Conservation (phyloP, 1,140 invertebrate genomes). For the Diabrotica virgifera region DNA sequence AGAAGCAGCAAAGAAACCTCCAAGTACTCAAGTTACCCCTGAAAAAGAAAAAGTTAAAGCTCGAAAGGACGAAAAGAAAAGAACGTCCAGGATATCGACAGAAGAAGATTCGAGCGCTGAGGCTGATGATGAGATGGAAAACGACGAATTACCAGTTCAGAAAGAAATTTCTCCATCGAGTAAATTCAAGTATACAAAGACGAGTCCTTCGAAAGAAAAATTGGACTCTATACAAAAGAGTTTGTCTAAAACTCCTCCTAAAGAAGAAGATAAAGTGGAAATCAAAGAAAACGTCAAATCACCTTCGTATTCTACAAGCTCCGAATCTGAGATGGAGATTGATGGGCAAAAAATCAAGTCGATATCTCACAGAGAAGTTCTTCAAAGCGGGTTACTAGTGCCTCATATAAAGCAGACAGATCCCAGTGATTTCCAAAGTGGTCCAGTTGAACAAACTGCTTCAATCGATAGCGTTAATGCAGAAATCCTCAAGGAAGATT, state of each 20-base stretch:
- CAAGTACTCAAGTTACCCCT: constrained; percentile 39
- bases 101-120: constrained; percentile 61
- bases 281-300: constrained; percentile 41
- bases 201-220: constrained; percentile 40
- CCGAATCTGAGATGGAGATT: constrained; percentile 47
- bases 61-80: constrained; percentile 51
- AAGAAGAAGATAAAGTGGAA: constrained; percentile 43
- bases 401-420: constrained; percentile 48
- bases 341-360: constrained; percentile 48
- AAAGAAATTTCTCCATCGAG: constrained; percentile 35
- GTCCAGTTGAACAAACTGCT: constrained; percentile 18
- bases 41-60: constrained; percentile 43
- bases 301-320: constrained; percentile 38
- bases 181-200: constrained; percentile 46
- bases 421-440: constrained; percentile 34
- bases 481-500: background rate
- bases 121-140: constrained; percentile 62
- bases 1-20: constrained; percentile 44
- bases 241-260: constrained; percentile 25
- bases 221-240: constrained; percentile 17
- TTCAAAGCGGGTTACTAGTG: constrained; percentile 34
- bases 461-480: background rate
- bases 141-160: constrained; percentile 50
- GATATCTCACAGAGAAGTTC: constrained; percentile 43
- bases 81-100: constrained; percentile 45